Base-by-base conservation (phyloP, 2,113 vertebrate genomes). In the Ciconia stormi region DNA sequence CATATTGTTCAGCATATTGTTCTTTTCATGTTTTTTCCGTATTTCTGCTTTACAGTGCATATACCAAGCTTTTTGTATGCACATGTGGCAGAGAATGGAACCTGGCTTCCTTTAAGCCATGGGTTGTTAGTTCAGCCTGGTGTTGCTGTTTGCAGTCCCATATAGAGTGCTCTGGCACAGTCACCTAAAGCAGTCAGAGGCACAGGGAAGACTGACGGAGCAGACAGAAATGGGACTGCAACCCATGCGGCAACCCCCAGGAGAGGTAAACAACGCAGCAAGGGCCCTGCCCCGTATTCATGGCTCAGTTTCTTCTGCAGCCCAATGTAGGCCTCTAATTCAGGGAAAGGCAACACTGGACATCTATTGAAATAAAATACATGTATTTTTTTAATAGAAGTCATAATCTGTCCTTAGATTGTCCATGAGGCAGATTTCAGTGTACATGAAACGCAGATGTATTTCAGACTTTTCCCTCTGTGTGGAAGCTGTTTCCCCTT, bases 401-500 rank as follows among this genome's bases (percentile, higher is more conserved):
- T 7, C 32, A 56, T 40, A 3, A 58, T 25, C 42, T 55, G 46
- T 16, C 55, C 34, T 61, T 29, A 38, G 67, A 1, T n/a, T 55
- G 58, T 55, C 58, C 71, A 27, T 29, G 9, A 46, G 71, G 80
- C 82, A 82, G 55, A 16, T 13, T 32, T 66, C 44, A 52, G 82
- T 4, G 38, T 17, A 11, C 4, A 2, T 5, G 53, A 55, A 56
- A 53, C 7, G 0, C 55, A 46, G 78, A 11, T 46, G 44, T 3
- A 6, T 56, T 71, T 74, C 40, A 29, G 89, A 32, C 47, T 80
- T 22, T 8, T 49, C 79, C 49, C 29, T 10, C 58, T 16, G 21
- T 10, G 30, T 19, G 26, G 59, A 69, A 61, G 49, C 27, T 4
- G 25, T 62, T 80, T 90, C 50, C 90, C 52, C 74, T 36, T 69